phyloP scores from a whole-genome alignment of 2,113 vertebrate species.

The Pandion haliaetus region DNA sequence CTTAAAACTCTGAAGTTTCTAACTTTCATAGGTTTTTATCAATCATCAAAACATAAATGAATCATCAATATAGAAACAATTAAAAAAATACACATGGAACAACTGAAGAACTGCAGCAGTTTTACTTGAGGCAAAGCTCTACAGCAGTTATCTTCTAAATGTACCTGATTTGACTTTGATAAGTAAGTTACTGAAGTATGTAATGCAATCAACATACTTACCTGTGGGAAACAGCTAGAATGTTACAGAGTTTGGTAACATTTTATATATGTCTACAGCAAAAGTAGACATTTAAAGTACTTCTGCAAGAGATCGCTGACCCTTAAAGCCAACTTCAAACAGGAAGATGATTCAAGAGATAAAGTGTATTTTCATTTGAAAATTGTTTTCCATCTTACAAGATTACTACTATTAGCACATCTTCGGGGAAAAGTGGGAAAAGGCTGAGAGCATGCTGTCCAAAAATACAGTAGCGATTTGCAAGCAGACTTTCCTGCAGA shows the following conservation, averaged over 20 bases:
- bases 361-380: neutral
- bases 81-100: neutral
- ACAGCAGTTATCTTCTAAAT: neutral
- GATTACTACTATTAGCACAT: neutral
- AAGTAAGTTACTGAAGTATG: neutral
- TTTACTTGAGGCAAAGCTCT: neutral
- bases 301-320: neutral
- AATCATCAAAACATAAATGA: neutral
- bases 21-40: neutral
- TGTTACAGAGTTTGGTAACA: neutral
- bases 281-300: neutral
- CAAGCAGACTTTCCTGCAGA: slow-evolving; percentile 22
- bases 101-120: neutral
- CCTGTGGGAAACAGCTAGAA: neutral
- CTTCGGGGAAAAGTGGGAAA: neutral
- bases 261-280: neutral
- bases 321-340: neutral
- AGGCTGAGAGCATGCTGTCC: neutral
- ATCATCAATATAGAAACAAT: neutral
- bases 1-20: neutral
- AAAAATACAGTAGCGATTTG: slow-evolving; percentile 33
- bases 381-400: neutral
- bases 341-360: neutral
- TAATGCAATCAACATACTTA: neutral
- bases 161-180: neutral